Evolutionary conservation across 2,113 vertebrate species (phyloP), one percentile per base, ranked within the genome.

Genomic region (Loxodonta africana): DNA sequence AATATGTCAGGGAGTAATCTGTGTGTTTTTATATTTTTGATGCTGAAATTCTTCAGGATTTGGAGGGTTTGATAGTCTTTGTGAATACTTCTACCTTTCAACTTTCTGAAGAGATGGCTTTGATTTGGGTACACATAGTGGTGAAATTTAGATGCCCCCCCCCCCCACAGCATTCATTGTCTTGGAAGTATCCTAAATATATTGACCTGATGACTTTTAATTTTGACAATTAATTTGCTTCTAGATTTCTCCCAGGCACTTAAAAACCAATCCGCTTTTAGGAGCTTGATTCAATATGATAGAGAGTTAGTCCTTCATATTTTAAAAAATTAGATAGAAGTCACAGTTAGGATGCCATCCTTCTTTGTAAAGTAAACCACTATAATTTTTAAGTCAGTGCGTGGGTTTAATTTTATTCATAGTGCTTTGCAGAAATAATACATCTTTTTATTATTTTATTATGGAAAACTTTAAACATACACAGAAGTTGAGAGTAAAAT

Each of bases 231-330:
- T 69, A 37, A 91, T 90, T 51, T 96, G 91, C 85, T 97, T 97
- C 95, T 76, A 93, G 18, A 91, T 95, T 88, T 0, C 0, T 73
- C 11, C 69, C 48, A 92, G n/a, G 25, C 85, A 41, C 65, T 83
- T 97, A 95, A 96, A 83, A 96, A 90, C 88, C 57, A 73, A 73
- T 88, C 51, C 74, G 5, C 37, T 93, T 90, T 97, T 4, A 0
- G 90, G 86, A 83, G 85, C 78, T 85, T 80, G 94, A 95, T 98
- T 97, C 82, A 96, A 88, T 74, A 93, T 41, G 80, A 91, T 78
- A 69, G 0, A 4, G 44, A 18, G 15, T 76, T 97, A 73, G 5
- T 82, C 71, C 91, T 93, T 73, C 4, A 30, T 92, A 71, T 87
- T 84, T 91, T 90, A 37, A 2, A 0, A 4, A 71, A 94, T 81